Conservation (phyloP, 2,888 invertebrate genomes). For the Rosalia funebris region DNA sequence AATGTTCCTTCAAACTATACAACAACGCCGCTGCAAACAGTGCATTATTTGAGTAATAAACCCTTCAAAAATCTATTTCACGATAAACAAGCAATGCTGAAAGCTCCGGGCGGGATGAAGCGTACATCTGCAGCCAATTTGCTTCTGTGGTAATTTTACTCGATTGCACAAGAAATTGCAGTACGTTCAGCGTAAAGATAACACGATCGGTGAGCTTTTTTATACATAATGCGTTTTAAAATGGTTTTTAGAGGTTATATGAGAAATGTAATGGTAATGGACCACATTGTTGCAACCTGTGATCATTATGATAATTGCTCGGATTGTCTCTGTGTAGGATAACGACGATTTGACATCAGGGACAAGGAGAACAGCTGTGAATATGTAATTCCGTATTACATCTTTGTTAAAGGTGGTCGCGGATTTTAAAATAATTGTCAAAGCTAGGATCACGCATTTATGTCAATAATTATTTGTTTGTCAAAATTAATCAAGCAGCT, state of each 20-base stretch:
- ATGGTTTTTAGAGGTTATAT: neutral
- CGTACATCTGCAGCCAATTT: conserved; percentile 18
- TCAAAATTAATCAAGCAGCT: too few species aligned
- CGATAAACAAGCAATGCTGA: neutral
- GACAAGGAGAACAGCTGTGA: too few species aligned
- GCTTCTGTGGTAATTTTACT: conserved; percentile 21
- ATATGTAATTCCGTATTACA: too few species aligned
- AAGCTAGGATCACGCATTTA: too few species aligned
- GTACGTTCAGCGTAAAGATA: too few species aligned
- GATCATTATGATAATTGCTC: neutral
- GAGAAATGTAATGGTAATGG: neutral
- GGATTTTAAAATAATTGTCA: too few species aligned
- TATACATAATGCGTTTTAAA: neutral
- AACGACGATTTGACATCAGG: neutral
- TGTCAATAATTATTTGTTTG: too few species aligned
- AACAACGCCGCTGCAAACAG: neutral
- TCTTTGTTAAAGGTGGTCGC: too few species aligned
- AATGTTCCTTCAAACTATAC: neutral
- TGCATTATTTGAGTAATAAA: neutral
- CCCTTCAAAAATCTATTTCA: neutral
- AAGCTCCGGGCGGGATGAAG: conserved; percentile 4
- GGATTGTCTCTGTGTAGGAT: neutral
- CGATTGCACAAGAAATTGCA: conserved; percentile 17
- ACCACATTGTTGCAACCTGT: neutral
- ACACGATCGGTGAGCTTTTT: neutral